These are phyloP conservation scores for Athalia rosae DNA, from an alignment of 2,888 invertebrate genomes.

Conservation along the genomic window DNA sequence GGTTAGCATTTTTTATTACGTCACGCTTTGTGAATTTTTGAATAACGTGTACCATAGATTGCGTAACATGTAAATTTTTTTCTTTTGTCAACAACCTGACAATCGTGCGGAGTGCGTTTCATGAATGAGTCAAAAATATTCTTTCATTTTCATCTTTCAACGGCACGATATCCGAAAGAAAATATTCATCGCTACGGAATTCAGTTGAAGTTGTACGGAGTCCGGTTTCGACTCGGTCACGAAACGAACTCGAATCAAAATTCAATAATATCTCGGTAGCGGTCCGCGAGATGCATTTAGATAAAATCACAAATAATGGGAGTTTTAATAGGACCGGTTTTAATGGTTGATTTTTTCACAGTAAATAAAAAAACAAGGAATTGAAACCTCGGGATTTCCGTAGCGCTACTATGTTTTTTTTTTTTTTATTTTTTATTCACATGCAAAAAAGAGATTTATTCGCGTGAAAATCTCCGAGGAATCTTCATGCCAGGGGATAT, in stretches of 20 bases:
- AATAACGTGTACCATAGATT: neutral
- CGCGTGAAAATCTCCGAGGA: too few species aligned
- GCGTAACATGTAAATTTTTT: too few species aligned
- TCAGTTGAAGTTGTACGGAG: conserved; percentile 18
- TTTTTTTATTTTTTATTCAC: neutral
- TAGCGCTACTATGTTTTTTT: neutral
- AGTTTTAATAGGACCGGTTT: conserved; percentile 30
- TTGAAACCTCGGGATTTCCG: neutral
- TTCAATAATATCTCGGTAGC: conserved; percentile 15
- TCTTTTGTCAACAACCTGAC: too few species aligned
- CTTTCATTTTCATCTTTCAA: neutral
- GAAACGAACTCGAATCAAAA: conserved; percentile 14
- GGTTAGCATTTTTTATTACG: conserved; percentile 75
- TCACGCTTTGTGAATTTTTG: neutral
- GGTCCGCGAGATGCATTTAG: conserved; percentile 12
- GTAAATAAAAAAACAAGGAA: too few species aligned
- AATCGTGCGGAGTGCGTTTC: neutral
- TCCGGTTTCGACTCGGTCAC: conserved; percentile 6
- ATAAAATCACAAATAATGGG: conserved; percentile 22
- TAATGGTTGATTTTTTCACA: conserved; percentile 8
- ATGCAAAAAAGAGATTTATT: neutral
- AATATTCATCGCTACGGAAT: conserved; percentile 18
- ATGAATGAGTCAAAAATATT: neutral
- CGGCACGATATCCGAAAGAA: neutral
- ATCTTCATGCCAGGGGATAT: too few species aligned